phyloP scores from a whole-genome alignment of 2,888 invertebrate genomes.

The Adelognathus sp. region DNA sequence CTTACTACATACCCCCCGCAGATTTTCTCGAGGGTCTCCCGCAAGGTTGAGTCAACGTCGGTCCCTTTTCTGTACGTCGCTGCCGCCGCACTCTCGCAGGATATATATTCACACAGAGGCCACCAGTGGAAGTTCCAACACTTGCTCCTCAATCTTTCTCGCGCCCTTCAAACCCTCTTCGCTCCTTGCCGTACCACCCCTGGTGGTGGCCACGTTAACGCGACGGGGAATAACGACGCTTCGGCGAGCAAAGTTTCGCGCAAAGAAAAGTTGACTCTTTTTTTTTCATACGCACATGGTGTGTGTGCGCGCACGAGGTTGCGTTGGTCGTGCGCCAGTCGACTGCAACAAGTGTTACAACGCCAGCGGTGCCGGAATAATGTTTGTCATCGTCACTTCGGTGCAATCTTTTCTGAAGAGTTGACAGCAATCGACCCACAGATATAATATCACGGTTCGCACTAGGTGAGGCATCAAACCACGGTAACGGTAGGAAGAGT shows the following conservation, averaged over 20 bases:
- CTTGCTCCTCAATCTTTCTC: conserved; percentile 39
- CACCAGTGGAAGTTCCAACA: conserved; percentile 43
- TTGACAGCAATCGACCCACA: too few species aligned
- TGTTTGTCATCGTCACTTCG: too few species aligned
- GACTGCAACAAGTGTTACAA: too few species aligned
- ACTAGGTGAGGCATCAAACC: too few species aligned
- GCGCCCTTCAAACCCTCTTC: background rate
- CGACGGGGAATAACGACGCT: conserved; percentile 3
- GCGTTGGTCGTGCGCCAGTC: too few species aligned
- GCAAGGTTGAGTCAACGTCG: conserved; percentile 51
- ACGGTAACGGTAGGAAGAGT: too few species aligned
- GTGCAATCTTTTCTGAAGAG: too few species aligned
- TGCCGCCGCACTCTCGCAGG: background rate
- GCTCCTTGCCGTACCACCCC: background rate
- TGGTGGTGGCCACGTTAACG: background rate
- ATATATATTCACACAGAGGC: conserved; percentile 12
- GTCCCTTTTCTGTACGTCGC: conserved; percentile 12
- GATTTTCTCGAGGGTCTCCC: conserved; percentile 54
- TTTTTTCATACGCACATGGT: background rate
- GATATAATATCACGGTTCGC: too few species aligned
- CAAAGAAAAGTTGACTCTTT: background rate
- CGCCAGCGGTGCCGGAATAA: too few species aligned
- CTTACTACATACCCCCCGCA: conserved; percentile 44
- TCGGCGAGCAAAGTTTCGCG: background rate
- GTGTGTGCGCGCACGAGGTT: too few species aligned